Evolutionary conservation across 53 echinoderm and acorn worm species (phyloP).

Genomic region (Echinometra lucunter): DNA sequence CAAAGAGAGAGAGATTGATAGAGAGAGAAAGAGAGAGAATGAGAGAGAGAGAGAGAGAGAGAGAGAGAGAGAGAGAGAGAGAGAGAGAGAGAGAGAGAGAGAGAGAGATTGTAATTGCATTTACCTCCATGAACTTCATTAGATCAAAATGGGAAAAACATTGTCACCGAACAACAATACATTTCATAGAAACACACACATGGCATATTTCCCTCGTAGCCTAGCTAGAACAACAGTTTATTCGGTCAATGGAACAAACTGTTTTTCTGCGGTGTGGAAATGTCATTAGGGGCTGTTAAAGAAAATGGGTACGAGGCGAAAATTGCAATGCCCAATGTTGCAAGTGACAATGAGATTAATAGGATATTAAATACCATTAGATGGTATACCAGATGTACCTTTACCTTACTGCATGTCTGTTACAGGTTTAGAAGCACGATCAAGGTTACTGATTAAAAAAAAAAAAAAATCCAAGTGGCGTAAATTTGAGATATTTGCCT

Average conservation of each 20-base stretch:
- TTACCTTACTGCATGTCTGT: neutral
- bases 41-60: neutral
- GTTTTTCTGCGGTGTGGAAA: neutral
- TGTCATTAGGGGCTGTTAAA: neutral
- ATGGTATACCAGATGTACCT: neutral
- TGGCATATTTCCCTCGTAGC: neutral
- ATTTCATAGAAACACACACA: neutral
- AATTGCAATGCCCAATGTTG: constrained; percentile 57
- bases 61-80: neutral
- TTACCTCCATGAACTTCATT: constrained; percentile 20
- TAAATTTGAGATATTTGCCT: no score
- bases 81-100: no score
- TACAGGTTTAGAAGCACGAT: neutral
- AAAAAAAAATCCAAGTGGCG: no score
- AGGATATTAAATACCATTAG: constrained; percentile 3
- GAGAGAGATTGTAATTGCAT: constrained; percentile 11
- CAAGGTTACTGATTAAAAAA: no score
- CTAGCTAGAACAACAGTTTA: constrained; percentile 36
- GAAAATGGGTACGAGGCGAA: constrained; percentile 18
- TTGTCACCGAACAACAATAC: constrained; percentile 4
- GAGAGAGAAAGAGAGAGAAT: neutral
- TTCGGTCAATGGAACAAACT: constrained; percentile 39
- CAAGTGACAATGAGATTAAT: constrained; percentile 15
- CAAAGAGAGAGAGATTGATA: neutral
- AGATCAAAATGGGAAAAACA: constrained; percentile 17